These are phyloP conservation scores for Drosophila arawakana DNA, from an alignment of 1,140 invertebrate species.

Conservation along the genomic window DNA sequence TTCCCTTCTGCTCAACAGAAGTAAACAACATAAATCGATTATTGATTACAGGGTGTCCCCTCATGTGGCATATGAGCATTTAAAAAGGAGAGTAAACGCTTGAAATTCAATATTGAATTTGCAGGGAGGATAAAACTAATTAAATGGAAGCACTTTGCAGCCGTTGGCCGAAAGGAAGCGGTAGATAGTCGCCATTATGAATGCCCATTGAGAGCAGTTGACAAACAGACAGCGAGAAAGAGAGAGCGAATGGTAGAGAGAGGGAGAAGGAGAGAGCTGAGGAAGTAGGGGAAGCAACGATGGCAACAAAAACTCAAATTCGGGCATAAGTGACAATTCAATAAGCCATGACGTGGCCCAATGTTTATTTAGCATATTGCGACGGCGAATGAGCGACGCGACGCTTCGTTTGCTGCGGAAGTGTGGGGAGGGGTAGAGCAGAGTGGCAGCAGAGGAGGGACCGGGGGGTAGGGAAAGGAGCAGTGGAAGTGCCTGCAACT, in stretches of 20 bases:
- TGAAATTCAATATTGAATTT: conserved; percentile 71
- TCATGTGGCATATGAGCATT: conserved; percentile 39
- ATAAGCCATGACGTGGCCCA: conserved; percentile 83
- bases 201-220: conserved; percentile 63
- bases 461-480: neutral
- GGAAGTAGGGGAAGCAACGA: neutral
- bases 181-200: conserved; percentile 77
- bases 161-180: conserved; percentile 32
- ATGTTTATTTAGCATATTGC: conserved; percentile 83
- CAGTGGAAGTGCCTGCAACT: conserved; percentile 24
- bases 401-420: conserved; percentile 64
- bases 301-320: conserved; percentile 77
- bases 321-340: conserved; percentile 83
- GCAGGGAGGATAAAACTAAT: conserved; percentile 72
- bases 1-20: conserved; percentile 14
- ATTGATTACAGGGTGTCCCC: conserved; percentile 57
- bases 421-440: conserved; percentile 24
- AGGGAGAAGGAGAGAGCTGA: conserved; percentile 10
- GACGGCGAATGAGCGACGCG: conserved; percentile 80
- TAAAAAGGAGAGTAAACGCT: conserved; percentile 37
- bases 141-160: conserved; percentile 77
- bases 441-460: neutral
- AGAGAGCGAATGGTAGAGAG: conserved; percentile 9
- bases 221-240: conserved; percentile 37
- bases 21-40: conserved; percentile 80